Evolutionary conservation across 92 coral and sea anemone species (phyloP).

Genomic region (Paramuricea clavata): DNA sequence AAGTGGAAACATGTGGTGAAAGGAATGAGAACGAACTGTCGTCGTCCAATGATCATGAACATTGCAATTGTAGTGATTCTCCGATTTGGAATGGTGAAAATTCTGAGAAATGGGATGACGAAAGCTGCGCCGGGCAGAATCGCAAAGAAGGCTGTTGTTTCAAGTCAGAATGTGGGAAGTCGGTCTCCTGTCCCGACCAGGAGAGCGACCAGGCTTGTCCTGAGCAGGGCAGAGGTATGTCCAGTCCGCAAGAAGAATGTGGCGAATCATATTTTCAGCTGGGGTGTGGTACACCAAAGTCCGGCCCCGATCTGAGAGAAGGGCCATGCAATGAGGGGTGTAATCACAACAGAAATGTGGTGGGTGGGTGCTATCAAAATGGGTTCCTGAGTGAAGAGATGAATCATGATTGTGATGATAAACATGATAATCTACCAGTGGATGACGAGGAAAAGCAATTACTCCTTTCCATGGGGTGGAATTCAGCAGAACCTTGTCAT

Average conservation of each 20-base stretch:
- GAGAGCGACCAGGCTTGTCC: neutral
- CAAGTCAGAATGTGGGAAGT: neutral
- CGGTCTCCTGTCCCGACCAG: neutral
- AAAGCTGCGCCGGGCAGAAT: neutral
- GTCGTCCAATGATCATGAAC: slow-evolving; percentile 8
- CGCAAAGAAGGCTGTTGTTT: neutral
- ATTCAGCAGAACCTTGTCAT: slow-evolving; percentile 57
- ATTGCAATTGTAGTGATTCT: slow-evolving; percentile 25
- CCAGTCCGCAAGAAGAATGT: neutral
- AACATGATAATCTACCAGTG: slow-evolving; percentile 65
- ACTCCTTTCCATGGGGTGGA: slow-evolving; percentile 96
- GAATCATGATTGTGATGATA: slow-evolving; percentile 2
- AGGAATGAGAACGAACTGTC: neutral
- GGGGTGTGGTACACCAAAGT: neutral
- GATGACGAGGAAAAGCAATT: slow-evolving; percentile 96
- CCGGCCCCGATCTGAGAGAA: neutral
- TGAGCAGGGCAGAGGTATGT: neutral
- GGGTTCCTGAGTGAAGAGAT: neutral
- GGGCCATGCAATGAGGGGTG: neutral
- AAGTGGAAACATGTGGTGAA: neutral
- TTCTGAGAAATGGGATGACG: slow-evolving; percentile 18
- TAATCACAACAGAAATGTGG: neutral
- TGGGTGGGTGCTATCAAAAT: neutral
- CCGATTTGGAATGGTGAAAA: neutral
- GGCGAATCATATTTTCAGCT: neutral